These are phyloP conservation scores for Xanthorhoe designata DNA, from an alignment of 2,888 invertebrate genomes.

Conservation along the genomic window DNA sequence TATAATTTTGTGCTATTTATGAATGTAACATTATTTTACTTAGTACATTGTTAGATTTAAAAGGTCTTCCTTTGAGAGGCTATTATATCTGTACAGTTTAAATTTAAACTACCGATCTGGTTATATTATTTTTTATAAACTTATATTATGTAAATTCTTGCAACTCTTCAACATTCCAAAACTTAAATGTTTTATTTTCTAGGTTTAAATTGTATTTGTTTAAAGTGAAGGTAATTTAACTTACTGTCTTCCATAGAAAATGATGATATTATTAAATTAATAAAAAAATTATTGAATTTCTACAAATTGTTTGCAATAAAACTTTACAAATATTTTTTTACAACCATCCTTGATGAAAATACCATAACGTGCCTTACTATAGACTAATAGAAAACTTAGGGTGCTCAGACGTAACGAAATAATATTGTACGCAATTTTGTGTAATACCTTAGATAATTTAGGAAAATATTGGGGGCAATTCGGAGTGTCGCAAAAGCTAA, in stretches of 20 bases:
- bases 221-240: conserved; percentile 18
- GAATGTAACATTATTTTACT: not conserved
- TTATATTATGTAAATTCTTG: conserved; percentile 9
- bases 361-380: conserved; percentile 45
- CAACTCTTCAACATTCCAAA: conserved; percentile 30
- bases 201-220: conserved; percentile 21
- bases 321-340: not conserved
- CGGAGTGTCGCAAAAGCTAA: too few relatives aligned
- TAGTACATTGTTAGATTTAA: conserved; percentile 21
- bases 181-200: conserved; percentile 1
- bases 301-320: not conserved
- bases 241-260: conserved; percentile 29
- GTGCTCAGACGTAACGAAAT: conserved; percentile 43
- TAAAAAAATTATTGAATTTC: not conserved
- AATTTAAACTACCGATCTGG: conserved; percentile 36
- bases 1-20: conserved; percentile 1
- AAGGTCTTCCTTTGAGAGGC: conserved; percentile 49
- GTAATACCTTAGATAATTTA: conserved; percentile 2
- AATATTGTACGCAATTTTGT: conserved; percentile 36
- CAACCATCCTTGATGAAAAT: conserved; percentile 12
- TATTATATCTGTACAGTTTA: conserved; percentile 39
- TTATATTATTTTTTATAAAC: conserved; percentile 15
- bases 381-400: conserved; percentile 28
- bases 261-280: conserved; percentile 4
- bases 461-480: conserved; percentile 3